phyloP scores from a whole-genome alignment of 2,797 vertebrate species.

The Manis javanica region DNA sequence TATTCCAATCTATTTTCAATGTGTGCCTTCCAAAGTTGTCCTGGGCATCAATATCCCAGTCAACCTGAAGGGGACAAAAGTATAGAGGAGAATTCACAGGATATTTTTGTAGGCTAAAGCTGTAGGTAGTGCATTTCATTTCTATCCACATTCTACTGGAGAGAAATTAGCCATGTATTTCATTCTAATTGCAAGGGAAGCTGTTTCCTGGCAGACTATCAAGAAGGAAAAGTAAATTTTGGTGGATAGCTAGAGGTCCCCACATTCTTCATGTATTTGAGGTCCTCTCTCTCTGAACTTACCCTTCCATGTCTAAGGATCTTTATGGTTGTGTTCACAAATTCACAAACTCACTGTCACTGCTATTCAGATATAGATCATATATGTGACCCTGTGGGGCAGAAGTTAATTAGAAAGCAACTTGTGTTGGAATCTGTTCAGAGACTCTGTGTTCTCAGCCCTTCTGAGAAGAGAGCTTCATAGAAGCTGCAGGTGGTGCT shows the following conservation, averaged over 20 bases:
- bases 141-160: neutral
- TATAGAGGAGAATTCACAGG: neutral
- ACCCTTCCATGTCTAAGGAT: neutral
- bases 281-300: neutral
- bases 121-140: neutral
- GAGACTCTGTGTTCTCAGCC: neutral
- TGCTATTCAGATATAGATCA: neutral
- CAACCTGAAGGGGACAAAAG: neutral
- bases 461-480: neutral
- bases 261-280: neutral
- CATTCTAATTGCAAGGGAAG: neutral
- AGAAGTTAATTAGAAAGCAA: neutral
- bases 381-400: neutral
- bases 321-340: neutral
- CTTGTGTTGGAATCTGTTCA: neutral
- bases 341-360: neutral
- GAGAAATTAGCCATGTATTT: neutral
- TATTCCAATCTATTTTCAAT: neutral
- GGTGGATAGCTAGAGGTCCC: neutral
- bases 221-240: neutral
- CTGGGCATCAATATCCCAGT: neutral
- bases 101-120: neutral
- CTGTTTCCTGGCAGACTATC: neutral
- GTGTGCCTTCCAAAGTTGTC: neutral
- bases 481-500: neutral